phyloP scores from a whole-genome alignment of 2,888 invertebrate species.

The Phlogophora meticulosa region DNA sequence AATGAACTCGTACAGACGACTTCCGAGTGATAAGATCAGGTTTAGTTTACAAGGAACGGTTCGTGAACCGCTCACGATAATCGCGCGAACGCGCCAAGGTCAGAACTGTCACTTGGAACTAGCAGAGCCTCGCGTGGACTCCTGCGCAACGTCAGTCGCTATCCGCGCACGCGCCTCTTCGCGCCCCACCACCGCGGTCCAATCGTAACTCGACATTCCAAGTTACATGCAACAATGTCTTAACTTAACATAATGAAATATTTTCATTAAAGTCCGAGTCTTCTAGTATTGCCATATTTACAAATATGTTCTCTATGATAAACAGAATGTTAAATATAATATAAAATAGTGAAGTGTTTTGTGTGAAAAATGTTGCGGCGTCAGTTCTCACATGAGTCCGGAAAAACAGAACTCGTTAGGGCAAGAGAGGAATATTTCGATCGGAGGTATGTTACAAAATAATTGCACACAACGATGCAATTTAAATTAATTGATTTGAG shows the following conservation, averaged over 20 bases:
- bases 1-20: slow-evolving; percentile 40
- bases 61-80: slow-evolving; percentile 71
- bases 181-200: slow-evolving; percentile 54
- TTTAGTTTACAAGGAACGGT: slow-evolving; percentile 57
- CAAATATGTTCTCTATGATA: slow-evolving; percentile 21
- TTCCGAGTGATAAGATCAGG: slow-evolving; percentile 69
- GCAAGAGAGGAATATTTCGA: slow-evolving; percentile 85
- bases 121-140: slow-evolving; percentile 75
- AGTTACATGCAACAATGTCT: slow-evolving; percentile 30
- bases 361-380: slow-evolving; percentile 79
- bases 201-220: slow-evolving; percentile 36
- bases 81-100: slow-evolving; percentile 80
- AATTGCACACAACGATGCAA: slow-evolving; percentile 7
- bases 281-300: slow-evolving; percentile 9
- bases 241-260: slow-evolving; percentile 39
- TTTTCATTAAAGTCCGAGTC: slow-evolving; percentile 45
- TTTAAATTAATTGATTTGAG: neutral
- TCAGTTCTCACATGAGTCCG: slow-evolving; percentile 88
- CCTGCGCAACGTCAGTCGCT: slow-evolving; percentile 70
- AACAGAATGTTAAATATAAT: slow-evolving; percentile 32
- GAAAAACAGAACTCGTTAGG: slow-evolving; percentile 81
- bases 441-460: slow-evolving; percentile 77
- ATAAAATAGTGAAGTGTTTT: slow-evolving; percentile 52
- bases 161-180: slow-evolving; percentile 71
- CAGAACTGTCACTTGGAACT: slow-evolving; percentile 79